Evolutionary conservation across 2,113 vertebrate genomes (phyloP), one percentile per base, ranked within the genome.

Genomic region (Nothoprocta pentlandii): DNA sequence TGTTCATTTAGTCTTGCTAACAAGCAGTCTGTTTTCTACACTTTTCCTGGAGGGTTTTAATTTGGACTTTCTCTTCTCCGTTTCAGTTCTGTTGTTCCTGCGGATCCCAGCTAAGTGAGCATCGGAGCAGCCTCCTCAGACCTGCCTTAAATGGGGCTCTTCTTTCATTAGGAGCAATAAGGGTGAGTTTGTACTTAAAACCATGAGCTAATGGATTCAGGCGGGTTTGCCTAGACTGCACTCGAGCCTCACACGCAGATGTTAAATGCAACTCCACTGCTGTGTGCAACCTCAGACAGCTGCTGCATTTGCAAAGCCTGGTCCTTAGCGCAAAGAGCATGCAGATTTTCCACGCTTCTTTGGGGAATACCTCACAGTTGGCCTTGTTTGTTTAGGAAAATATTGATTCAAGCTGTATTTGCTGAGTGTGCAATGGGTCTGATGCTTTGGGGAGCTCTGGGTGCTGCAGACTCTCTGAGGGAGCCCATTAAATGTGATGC

Each of bases 321-420:
- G 32, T 95, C 94, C 94, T 81, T 67, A 6, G 77, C 74, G 62
- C 81, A 93, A 94, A 93, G 53, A 51, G 8, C 13, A 73, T 74
- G 82, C 85, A n/a, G 91, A 90, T 93, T 90, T 81, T 81, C 61
- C 32, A 80, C 82, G 90, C 87, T 94, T 78, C 95, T 95, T 93
- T 73, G 86, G 96, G 96, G 94, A 96, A 97, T 95, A 95, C 94
- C 95, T 95, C 75, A 34, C 91, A 47, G 84, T 62, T 25, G 28
- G 95, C 92, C 88, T 89, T 96, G 92, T 96, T 97, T 97, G 97
- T 93, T 97, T 94, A 97, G 95, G 91, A 90, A 95, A 68, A 28
- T 71, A 59, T 90, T 92, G 81, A 41, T 75, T 20, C 58, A 12
- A 63, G 76, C 63, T 44, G 44, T 30, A 58, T 83, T 95, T 85